Evolutionary conservation across 2,113 vertebrate genomes (phyloP).

Genomic region (Phrynosoma platyrhinos): DNA sequence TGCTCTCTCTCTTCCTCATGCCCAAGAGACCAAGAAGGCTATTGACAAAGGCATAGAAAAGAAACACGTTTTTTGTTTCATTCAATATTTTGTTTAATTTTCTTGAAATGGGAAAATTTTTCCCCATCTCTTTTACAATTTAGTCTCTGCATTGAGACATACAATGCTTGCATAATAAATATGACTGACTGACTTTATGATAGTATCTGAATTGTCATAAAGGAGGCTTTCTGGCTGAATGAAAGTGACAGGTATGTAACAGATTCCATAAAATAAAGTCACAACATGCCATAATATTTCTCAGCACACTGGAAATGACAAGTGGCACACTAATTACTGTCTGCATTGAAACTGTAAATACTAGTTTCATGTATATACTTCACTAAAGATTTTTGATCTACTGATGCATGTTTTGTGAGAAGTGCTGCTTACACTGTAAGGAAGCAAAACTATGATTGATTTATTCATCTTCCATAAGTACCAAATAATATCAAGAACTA

Average conservation of each 20-base stretch:
- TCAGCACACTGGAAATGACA: constrained; percentile 71
- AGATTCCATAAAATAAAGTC: constrained; percentile 75
- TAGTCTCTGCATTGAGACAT: constrained; percentile 60
- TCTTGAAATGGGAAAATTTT: neutral
- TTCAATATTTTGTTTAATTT: constrained; percentile 56
- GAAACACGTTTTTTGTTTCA: neutral
- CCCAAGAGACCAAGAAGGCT: neutral
- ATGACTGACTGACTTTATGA: constrained; percentile 76
- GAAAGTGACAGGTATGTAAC: constrained; percentile 76
- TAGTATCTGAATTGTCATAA: constrained; percentile 75
- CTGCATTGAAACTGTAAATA: constrained; percentile 70
- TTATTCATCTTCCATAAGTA: constrained; percentile 62
- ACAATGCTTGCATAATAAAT: constrained; percentile 71
- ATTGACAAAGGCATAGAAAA: neutral
- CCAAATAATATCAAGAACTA: constrained; percentile 58
- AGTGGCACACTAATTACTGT: constrained; percentile 66
- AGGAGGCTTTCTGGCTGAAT: constrained; percentile 75
- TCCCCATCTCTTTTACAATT: constrained; percentile 57
- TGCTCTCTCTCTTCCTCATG: neutral
- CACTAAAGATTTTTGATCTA: constrained; percentile 68
- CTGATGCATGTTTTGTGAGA: constrained; percentile 54
- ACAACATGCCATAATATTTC: constrained; percentile 81
- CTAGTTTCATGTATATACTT: constrained; percentile 69
- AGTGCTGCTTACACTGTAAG: constrained; percentile 50
- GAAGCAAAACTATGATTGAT: constrained; percentile 62